These are phyloP conservation scores for Thecocarcelia acutangulata DNA, from an alignment of 2,888 invertebrate species.

Conservation along the genomic window DNA sequence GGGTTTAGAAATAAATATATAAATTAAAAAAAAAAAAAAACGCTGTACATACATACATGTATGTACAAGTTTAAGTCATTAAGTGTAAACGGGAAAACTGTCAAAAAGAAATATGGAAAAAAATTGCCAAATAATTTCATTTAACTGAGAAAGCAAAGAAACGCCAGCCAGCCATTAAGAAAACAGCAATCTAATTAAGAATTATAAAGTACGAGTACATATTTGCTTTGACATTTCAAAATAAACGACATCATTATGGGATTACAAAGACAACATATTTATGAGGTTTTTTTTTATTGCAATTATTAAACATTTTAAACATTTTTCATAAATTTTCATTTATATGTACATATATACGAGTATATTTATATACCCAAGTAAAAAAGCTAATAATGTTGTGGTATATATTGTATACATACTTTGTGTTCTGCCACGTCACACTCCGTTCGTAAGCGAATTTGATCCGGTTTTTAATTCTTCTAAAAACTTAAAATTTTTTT, in stretches of 20 bases:
- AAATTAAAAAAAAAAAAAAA: neutral
- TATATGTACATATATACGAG: no score
- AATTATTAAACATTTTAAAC: neutral
- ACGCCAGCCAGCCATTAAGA: neutral
- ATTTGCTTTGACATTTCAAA: constrained; percentile 1
- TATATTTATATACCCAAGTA: no score
- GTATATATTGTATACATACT: no score
- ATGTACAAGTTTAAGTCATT: neutral
- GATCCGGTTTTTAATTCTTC: no score
- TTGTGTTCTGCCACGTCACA: no score
- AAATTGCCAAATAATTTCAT: neutral
- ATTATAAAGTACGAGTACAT: neutral
- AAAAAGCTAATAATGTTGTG: no score
- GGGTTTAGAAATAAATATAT: neutral
- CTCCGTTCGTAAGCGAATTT: no score
- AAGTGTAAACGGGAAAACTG: neutral
- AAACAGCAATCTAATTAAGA: constrained; percentile 21
- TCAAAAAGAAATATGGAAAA: neutral
- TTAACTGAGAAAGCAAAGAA: neutral
- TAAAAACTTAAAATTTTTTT: no score
- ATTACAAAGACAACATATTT: constrained; percentile 1
- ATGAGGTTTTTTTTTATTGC: neutral
- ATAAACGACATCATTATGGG: constrained; percentile 6
- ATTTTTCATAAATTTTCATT: no score
- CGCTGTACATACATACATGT: no score